Base-by-base conservation (phyloP, 2,888 invertebrate species). In the Amaurobius ferox region DNA sequence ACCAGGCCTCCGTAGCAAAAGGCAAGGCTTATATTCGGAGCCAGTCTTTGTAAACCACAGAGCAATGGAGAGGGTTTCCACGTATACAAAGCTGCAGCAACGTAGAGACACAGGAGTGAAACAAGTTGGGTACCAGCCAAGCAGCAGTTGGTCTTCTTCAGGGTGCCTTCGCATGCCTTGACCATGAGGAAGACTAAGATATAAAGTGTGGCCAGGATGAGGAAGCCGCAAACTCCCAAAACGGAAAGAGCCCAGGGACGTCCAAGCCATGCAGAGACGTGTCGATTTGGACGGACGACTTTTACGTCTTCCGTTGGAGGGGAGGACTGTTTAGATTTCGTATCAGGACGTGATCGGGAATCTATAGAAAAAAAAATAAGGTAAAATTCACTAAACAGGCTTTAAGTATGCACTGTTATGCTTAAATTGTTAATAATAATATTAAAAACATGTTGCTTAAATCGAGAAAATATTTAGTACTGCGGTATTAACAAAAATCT, bases 1-100 rank as follows among this genome's bases (percentile, higher is more conserved):
- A 91, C 89, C 23, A 92, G 90, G 19, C 91, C 90, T 5, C 90
- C 91, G 88, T 91, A 91, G 86, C 91, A 91, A 29, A 91, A 89
- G 6, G 90, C 90, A 32, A 91, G 88, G 16, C 91, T 90, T 19
- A 90, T 40, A 55, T 88, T 86, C 0, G 79, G 86, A 19, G 78
- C 23, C 29, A 81, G 11, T 7, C 86, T 77, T 16, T 73, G 80
- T 11, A 86, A n/a, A 6, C 79, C 86, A 16, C 88, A 88, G 1
- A 88, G 19, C 3, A 80, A 29, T 0, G 81, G 23, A 0, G 86
- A 77, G 2, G 88, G 86, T 40, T 86, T 80, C 76, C 86, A 86
- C 0, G 78, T 74, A 7, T 76, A 88, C 64, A 89, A 67, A 6
- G 85, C 70, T 1, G 89, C 86, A 0, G 87, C 87, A 7, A 87